Percentiles rank a stretch among this genome's conserved stretches.
phyloP scores from a whole-genome alignment of 2,797 vertebrate genomes.

The Xyrichtys novacula region DNA sequence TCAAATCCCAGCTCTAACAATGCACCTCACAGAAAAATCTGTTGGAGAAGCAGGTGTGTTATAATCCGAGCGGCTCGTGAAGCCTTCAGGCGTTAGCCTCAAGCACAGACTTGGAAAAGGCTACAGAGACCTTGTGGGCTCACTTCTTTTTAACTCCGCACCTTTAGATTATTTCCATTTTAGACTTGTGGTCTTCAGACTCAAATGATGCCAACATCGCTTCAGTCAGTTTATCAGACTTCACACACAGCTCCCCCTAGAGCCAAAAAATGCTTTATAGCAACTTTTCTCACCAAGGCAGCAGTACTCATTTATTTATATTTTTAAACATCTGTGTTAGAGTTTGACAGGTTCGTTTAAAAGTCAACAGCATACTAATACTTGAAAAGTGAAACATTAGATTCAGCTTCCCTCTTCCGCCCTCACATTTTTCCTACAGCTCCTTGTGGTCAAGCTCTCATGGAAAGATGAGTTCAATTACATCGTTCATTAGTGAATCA shows the following conservation, averaged over 20 bases:
- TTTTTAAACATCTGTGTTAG: neutral
- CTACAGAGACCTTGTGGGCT: neutral
- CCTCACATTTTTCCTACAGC: too few species aligned
- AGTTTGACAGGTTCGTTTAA: neutral
- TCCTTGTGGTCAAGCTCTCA: neutral
- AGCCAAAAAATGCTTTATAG: neutral
- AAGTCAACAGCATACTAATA: neutral
- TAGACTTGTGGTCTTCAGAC: neutral
- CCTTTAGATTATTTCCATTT: neutral
- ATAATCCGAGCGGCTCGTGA: neutral
- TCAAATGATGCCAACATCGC: neutral
- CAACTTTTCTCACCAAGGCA: neutral
- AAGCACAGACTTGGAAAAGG: neutral
- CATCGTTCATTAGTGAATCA: neutral
- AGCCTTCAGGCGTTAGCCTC: neutral
- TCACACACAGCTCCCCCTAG: neutral
- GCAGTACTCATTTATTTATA: neutral
- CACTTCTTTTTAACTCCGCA: neutral
- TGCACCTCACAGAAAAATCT: neutral
- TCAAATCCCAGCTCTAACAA: neutral
- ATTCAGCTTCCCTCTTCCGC: neutral
- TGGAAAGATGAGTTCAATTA: slow-evolving; percentile 13
- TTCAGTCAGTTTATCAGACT: slow-evolving; percentile 1
- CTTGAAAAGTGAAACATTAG: neutral
- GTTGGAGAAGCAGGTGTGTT: neutral